Base-by-base conservation (phyloP, 1,140 invertebrate species). In the Drosophila ercepeae region DNA sequence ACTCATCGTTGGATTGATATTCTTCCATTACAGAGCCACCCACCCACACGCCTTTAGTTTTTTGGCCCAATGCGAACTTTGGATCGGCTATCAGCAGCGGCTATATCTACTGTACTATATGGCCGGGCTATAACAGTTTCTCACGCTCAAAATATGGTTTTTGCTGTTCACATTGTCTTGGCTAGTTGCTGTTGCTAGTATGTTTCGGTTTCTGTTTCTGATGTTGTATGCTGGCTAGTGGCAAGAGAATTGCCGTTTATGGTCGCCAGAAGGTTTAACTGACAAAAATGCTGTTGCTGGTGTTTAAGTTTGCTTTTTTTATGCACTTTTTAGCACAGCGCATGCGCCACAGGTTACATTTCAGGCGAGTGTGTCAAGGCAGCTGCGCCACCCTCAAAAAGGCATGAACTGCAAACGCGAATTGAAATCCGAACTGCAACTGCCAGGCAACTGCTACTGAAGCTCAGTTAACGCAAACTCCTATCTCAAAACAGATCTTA, bases 281-380 rank as follows among this genome's bases (percentile, higher is more conserved):
- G 18, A 67, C 60, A 34, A 67, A 67, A 67, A 44, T 65, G 36
- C 36, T 36, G 39, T 18, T 8, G 16, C 16, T 65, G 50, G 25
- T 39, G 18, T 58, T 34, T 42, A 2, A n/a, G 23, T 21, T 23
- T 49, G 50, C n/a, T 54, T 51, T 27, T 25, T 34, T 61, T 34
- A n/a, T 52, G 55, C 27, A 41, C 42, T 67, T 71, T 63, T 50
- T 73, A 51, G 74, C 78, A 71, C 58, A 44, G 61, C 79, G 70
- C 75, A 78, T 78, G 81, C 72, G 81, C 61, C 65, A 81, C 82
- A 88, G 73, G 82, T 88, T 86, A 67, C 67, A 83, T 86, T 86
- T 88, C 55, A 74, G 81, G 81, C 76, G 81, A 86, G 81, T 86
- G 68, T 86, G 81, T 86, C 81, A 86, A 86, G 81, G 81, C 55